These are phyloP conservation scores for Orthosia gracilis DNA, from an alignment of 2,888 invertebrate species.

Conservation along the genomic window DNA sequence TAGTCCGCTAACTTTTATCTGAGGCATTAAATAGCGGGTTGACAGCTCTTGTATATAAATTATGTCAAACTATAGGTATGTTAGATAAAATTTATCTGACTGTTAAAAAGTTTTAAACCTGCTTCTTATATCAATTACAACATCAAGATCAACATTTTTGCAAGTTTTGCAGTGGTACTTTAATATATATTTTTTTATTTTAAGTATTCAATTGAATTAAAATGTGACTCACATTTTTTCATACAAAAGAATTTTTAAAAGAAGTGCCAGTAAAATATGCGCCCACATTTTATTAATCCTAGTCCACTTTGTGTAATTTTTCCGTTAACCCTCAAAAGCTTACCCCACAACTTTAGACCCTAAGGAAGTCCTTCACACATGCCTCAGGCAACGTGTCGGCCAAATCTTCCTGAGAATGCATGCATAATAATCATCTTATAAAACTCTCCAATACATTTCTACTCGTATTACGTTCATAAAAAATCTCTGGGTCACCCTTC, in stretches of 20 bases:
- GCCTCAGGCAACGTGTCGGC: constrained; percentile 81
- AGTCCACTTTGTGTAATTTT: constrained; percentile 62
- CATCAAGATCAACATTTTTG: too few species aligned
- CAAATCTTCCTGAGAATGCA: constrained; percentile 90
- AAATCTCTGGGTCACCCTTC: constrained; percentile 86
- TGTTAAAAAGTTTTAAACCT: too few species aligned
- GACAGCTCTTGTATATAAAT: too few species aligned
- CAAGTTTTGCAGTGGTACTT: too few species aligned
- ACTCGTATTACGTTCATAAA: constrained; percentile 86
- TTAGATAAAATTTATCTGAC: too few species aligned
- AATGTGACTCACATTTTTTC: constrained; percentile 15
- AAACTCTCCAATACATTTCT: constrained; percentile 78
- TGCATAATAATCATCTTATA: constrained; percentile 89
- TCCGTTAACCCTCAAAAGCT: constrained; percentile 79
- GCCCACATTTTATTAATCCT: constrained; percentile 31
- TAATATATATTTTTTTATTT: neutral
- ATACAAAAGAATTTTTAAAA: constrained; percentile 24
- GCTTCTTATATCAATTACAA: too few species aligned
- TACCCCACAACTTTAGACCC: constrained; percentile 75
- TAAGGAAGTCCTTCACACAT: constrained; percentile 81
- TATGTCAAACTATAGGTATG: too few species aligned
- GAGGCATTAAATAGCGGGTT: too few species aligned
- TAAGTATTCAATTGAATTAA: neutral
- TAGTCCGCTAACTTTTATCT: too few species aligned
- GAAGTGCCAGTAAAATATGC: constrained; percentile 43